These are phyloP conservation scores for Melanostoma scalare DNA, from an alignment of 2,888 invertebrate genomes.

Conservation along the genomic window DNA sequence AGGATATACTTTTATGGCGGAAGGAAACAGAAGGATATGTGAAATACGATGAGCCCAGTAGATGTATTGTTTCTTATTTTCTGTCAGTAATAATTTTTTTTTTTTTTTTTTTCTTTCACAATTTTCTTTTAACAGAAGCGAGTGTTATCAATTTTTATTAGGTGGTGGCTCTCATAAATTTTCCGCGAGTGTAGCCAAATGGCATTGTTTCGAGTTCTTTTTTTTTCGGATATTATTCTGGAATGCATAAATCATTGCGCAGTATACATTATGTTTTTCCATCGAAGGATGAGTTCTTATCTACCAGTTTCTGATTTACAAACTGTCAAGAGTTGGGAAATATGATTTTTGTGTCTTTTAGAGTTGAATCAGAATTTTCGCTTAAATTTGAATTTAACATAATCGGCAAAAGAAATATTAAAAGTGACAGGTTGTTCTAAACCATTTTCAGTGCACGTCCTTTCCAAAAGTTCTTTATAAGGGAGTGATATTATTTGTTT, in stretches of 20 bases:
- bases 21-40: conserved; percentile 57
- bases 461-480: too few relatives aligned
- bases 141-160: conserved; percentile 72
- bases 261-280: conserved; percentile 6
- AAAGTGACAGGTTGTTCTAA: too few relatives aligned
- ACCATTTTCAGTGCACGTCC: too few relatives aligned
- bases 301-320: neutral
- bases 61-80: conserved; percentile 62
- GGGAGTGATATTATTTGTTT: too few relatives aligned
- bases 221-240: conserved; percentile 20
- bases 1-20: conserved; percentile 27
- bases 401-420: too few relatives aligned
- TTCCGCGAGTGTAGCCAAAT: conserved; percentile 32
- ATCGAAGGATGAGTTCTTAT: conserved; percentile 8
- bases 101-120: conserved; percentile 36
- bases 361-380: too few relatives aligned
- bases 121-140: conserved; percentile 54
- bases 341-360: too few relatives aligned
- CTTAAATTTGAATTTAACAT: too few relatives aligned
- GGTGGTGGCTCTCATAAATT: conserved; percentile 66
- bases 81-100: conserved; percentile 32
- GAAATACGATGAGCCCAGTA: conserved; percentile 30
- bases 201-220: conserved; percentile 33
- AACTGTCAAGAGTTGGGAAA: too few relatives aligned
- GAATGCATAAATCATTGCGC: conserved; percentile 58